These are phyloP conservation scores for Morphnarchus princeps DNA, from an alignment of 2,113 vertebrate genomes.

Conservation along the genomic window DNA sequence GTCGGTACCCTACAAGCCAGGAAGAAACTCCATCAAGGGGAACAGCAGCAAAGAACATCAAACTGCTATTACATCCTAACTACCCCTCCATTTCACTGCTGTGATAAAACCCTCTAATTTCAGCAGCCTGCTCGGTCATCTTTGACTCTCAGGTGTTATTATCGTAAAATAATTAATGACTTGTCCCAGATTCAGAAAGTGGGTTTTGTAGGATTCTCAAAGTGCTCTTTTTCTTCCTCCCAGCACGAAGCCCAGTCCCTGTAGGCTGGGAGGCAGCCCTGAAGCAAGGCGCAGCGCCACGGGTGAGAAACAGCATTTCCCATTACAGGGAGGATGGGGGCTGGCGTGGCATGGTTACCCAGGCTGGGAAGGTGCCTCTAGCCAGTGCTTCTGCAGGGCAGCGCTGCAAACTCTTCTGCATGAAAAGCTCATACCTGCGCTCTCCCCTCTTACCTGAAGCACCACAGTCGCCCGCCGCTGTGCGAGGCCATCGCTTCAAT, in stretches of 20 bases:
- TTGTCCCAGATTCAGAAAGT: background rate
- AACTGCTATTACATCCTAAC: background rate
- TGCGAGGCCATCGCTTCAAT: background rate
- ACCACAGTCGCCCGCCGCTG: rapidly evolving
- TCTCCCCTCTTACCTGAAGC: background rate
- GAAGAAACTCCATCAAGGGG: background rate
- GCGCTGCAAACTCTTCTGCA: background rate
- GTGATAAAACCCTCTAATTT: background rate
- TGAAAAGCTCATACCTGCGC: background rate
- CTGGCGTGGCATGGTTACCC: background rate
- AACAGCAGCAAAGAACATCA: background rate
- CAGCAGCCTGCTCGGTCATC: background rate
- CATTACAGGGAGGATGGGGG: background rate
- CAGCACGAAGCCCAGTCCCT: background rate
- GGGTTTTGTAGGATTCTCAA: background rate
- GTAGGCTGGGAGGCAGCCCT: background rate
- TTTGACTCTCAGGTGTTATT: background rate
- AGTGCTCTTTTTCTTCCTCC: background rate
- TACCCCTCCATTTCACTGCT: background rate
- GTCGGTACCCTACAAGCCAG: background rate
- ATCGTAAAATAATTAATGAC: background rate
- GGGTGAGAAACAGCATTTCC: background rate
- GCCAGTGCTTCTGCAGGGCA: background rate
- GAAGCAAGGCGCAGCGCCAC: background rate
- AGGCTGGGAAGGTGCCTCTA: background rate